These are phyloP conservation scores for Polymixis flavicincta DNA, from an alignment of 2,888 invertebrate species.

Conservation along the genomic window DNA sequence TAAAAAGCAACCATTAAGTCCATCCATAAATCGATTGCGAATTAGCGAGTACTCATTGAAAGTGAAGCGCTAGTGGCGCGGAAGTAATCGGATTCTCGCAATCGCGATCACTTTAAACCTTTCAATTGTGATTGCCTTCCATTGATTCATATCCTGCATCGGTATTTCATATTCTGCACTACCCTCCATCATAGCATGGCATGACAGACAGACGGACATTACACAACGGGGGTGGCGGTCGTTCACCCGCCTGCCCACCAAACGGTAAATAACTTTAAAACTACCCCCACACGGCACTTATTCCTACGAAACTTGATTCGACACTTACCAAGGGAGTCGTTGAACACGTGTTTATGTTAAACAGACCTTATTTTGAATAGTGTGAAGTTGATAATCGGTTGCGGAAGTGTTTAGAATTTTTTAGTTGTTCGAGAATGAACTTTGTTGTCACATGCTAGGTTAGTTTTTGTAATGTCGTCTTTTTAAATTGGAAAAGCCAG, in stretches of 20 bases:
- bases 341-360: slow-evolving; percentile 53
- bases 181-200: slow-evolving; percentile 57
- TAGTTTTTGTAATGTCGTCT: neutral
- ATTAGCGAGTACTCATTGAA: neutral
- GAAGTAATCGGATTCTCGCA: slow-evolving; percentile 10
- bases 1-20: neutral
- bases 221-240: slow-evolving; percentile 78
- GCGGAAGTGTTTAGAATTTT: slow-evolving; percentile 17
- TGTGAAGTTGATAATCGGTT: slow-evolving; percentile 38
- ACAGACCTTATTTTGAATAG: slow-evolving; percentile 45
- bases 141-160: slow-evolving; percentile 42
- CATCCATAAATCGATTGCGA: too few species aligned
- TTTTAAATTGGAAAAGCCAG: slow-evolving; percentile 17
- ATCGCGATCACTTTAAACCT: slow-evolving; percentile 31
- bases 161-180: slow-evolving; percentile 42
- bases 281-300: slow-evolving; percentile 50
- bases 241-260: slow-evolving; percentile 75
- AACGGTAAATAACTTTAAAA: slow-evolving; percentile 66
- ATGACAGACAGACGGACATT: slow-evolving; percentile 73
- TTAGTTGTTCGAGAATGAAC: slow-evolving; percentile 23
- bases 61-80: neutral
- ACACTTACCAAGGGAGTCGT: slow-evolving; percentile 39
- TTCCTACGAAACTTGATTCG: slow-evolving; percentile 35
- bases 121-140: slow-evolving; percentile 28
- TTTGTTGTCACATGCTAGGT: neutral